phyloP scores from a whole-genome alignment of 2,797 vertebrate species.

The Discoglossus pictus region DNA sequence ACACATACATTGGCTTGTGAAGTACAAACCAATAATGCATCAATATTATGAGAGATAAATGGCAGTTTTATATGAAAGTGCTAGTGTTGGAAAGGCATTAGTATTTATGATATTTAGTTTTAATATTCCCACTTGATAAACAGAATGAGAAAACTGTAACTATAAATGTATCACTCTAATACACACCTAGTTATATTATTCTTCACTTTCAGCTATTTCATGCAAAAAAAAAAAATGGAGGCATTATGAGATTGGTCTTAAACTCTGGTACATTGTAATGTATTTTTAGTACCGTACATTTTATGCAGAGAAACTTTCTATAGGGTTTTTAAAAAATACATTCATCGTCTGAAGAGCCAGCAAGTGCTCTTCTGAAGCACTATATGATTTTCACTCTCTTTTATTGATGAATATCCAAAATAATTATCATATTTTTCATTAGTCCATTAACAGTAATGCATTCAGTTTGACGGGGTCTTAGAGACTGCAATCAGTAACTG shows the following conservation, averaged over 20 bases:
- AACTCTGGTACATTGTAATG: slow-evolving; percentile 18
- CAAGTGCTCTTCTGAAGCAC: slow-evolving; percentile 43
- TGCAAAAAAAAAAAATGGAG: no score
- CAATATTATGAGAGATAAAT: no score
- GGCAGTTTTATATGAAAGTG: no score
- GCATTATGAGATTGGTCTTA: slow-evolving; percentile 9
- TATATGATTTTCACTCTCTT: slow-evolving; percentile 48
- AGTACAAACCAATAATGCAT: no score
- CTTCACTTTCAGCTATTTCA: no score
- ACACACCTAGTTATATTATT: no score
- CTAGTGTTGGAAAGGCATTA: no score
- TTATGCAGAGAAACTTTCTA: slow-evolving; percentile 16
- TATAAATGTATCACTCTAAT: no score
- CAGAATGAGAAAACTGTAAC: no score
- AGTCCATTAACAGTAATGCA: slow-evolving; percentile 54
- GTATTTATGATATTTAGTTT: no score
- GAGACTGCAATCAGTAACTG: slow-evolving; percentile 56
- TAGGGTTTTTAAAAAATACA: slow-evolving; percentile 35
- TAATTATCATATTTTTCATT: slow-evolving; percentile 60
- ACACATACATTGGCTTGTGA: no score
- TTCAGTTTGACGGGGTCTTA: slow-evolving; percentile 55
- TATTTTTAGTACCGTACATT: neutral
- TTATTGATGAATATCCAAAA: slow-evolving; percentile 54
- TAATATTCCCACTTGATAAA: no score
- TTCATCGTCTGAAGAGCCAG: slow-evolving; percentile 21